phyloP scores from a whole-genome alignment of 2,113 vertebrate species.

The Athene noctua region DNA sequence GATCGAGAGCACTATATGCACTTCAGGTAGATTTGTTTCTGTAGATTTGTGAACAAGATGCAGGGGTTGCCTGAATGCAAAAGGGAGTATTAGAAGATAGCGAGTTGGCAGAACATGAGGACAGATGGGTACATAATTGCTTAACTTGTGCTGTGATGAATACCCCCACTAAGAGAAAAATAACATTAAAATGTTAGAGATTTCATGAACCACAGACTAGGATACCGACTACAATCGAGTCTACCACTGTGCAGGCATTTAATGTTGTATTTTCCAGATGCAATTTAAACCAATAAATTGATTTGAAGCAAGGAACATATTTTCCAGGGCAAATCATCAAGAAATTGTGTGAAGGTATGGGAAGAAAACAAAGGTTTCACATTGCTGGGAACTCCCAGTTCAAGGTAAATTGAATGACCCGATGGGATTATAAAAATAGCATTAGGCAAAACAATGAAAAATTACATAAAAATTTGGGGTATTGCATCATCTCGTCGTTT shows the following conservation, averaged over 20 bases:
- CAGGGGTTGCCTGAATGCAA: neutral
- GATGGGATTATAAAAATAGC: neutral
- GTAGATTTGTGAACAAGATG: neutral
- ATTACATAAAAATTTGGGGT: neutral
- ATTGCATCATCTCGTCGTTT: neutral
- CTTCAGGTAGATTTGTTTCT: neutral
- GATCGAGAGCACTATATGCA: neutral
- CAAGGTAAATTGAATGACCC: neutral
- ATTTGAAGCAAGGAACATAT: neutral
- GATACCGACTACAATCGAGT: neutral
- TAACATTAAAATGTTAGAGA: neutral
- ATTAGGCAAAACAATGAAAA: neutral
- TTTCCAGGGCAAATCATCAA: neutral
- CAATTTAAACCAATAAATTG: neutral
- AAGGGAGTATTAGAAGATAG: neutral
- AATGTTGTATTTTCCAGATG: neutral
- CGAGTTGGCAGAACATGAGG: accelerated
- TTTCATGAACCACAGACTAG: neutral
- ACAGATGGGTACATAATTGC: neutral
- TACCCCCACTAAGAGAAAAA: neutral
- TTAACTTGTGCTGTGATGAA: neutral
- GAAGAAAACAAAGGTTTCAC: neutral
- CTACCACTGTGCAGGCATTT: neutral
- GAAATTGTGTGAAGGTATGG: neutral
- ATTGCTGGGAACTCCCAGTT: neutral